These are phyloP conservation scores for Dryobota labecula DNA, from an alignment of 2,888 invertebrate species.

Conservation along the genomic window DNA sequence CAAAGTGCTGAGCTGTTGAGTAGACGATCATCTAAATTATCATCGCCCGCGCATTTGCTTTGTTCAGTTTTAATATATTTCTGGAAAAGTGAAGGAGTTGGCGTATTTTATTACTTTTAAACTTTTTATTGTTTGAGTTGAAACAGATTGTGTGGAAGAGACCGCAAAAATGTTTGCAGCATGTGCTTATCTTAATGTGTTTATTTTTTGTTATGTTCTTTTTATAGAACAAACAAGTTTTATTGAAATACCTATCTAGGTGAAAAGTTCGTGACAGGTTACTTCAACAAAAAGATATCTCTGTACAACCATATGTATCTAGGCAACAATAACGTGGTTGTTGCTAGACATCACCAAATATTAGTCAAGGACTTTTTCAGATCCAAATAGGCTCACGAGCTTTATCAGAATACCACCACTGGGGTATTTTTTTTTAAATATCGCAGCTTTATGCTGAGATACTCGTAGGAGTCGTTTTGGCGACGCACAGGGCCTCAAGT, in stretches of 20 bases:
- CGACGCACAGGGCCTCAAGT: too few relatives aligned
- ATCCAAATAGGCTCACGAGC: too few relatives aligned
- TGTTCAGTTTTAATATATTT: slow-evolving; percentile 34
- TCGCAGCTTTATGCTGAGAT: too few relatives aligned
- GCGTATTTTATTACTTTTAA: slow-evolving; percentile 37
- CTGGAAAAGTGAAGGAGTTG: slow-evolving; percentile 1
- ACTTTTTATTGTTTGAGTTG: slow-evolving; percentile 27
- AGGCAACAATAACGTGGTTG: too few relatives aligned
- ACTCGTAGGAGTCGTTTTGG: too few relatives aligned
- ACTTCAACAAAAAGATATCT: too few relatives aligned
- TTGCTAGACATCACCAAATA: too few relatives aligned
- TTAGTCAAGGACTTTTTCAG: too few relatives aligned
- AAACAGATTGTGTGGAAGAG: slow-evolving; percentile 14
- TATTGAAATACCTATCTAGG: slow-evolving; percentile 6
- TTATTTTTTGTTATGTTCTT: slow-evolving; percentile 23
- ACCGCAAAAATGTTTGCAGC: slow-evolving; percentile 52
- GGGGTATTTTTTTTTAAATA: too few relatives aligned
- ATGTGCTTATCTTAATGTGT: slow-evolving; percentile 14
- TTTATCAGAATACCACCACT: too few relatives aligned
- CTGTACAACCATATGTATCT: too few relatives aligned
- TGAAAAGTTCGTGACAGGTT: slow-evolving; percentile 7
- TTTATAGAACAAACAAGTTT: slow-evolving; percentile 34
- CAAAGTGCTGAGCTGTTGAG: slow-evolving; percentile 17
- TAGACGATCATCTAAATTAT: slow-evolving; percentile 12
- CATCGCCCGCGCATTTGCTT: slow-evolving; percentile 32